Conservation (phyloP, 1,140 invertebrate genomes). For the Sminthurinus signatus region DNA sequence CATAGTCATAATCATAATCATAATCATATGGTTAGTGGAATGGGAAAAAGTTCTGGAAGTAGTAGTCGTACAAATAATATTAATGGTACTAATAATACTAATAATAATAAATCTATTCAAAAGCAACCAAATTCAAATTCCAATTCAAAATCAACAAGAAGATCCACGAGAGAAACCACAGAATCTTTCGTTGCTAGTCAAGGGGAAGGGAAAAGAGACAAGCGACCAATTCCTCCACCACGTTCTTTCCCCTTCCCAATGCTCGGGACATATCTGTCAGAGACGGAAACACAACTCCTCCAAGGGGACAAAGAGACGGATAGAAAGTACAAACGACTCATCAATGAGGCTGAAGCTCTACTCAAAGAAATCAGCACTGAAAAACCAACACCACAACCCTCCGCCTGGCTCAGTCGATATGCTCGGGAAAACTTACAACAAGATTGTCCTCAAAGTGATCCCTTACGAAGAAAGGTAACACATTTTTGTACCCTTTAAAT, state of each 20-base stretch:
- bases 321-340: slow-evolving; percentile 35
- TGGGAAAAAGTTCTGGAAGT: not conserved
- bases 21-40: not conserved
- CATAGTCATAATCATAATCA: not conserved
- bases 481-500: too few relatives aligned
- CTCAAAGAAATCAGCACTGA: slow-evolving; percentile 35
- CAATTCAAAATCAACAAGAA: slow-evolving; percentile 28
- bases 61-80: not conserved
- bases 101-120: too few relatives aligned
- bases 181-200: too few relatives aligned
- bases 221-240: slow-evolving; percentile 1
- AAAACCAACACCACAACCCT: slow-evolving; percentile 8
- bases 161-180: not conserved
- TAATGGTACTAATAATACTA: too few relatives aligned
- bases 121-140: not conserved
- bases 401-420: slow-evolving; percentile 9
- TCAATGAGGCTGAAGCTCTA: slow-evolving; percentile 36
- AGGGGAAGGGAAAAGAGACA: too few relatives aligned
- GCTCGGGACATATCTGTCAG: slow-evolving; percentile 31
- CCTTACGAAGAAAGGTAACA: slow-evolving; percentile 34
- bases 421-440: slow-evolving; percentile 18
- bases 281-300: slow-evolving; percentile 33
- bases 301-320: slow-evolving; percentile 28
- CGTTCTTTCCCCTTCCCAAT: slow-evolving; percentile 21
- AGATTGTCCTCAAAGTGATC: slow-evolving; percentile 41